A percentile compares a stretch with the other conserved stretches of the same genome.
phyloP scores from a whole-genome alignment of 2,797 vertebrate species.

The Clamator glandarius region DNA sequence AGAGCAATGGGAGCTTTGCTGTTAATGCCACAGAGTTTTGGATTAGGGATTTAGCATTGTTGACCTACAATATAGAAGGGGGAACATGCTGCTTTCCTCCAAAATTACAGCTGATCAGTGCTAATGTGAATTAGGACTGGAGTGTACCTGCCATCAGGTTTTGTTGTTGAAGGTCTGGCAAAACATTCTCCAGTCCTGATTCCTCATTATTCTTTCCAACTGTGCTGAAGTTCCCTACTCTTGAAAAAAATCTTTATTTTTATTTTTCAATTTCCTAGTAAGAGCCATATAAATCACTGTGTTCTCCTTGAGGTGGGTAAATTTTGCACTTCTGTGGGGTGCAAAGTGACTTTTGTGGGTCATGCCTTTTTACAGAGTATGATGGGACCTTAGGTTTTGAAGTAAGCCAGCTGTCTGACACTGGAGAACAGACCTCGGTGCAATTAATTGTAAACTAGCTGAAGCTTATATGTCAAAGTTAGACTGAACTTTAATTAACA shows the following conservation, averaged over 20 bases:
- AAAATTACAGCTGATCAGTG: fast-evolving
- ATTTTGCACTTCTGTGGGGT: not conserved
- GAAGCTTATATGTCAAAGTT: not conserved
- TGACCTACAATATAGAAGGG: not conserved
- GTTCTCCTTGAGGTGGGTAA: not conserved
- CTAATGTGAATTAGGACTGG: not conserved
- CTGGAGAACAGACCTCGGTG: not conserved
- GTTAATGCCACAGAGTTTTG: not conserved
- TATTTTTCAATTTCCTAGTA: not conserved
- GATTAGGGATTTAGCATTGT: not conserved
- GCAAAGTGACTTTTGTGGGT: not conserved
- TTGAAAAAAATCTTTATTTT: not conserved
- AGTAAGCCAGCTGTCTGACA: not conserved
- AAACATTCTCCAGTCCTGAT: not conserved
- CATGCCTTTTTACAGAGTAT: not conserved
- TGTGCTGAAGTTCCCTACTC: not conserved
- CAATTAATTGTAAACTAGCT: conserved; percentile 10
- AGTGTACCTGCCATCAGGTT: fast-evolving
- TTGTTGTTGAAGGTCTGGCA: not conserved
- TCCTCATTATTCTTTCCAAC: not conserved
- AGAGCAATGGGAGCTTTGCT: not conserved
- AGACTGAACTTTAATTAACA: conserved; percentile 16
- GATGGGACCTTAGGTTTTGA: not conserved
- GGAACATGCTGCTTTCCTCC: not conserved
- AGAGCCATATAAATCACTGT: not conserved